Base-by-base conservation (phyloP, 2,888 invertebrate genomes). In the Stenichneumon culpator region DNA sequence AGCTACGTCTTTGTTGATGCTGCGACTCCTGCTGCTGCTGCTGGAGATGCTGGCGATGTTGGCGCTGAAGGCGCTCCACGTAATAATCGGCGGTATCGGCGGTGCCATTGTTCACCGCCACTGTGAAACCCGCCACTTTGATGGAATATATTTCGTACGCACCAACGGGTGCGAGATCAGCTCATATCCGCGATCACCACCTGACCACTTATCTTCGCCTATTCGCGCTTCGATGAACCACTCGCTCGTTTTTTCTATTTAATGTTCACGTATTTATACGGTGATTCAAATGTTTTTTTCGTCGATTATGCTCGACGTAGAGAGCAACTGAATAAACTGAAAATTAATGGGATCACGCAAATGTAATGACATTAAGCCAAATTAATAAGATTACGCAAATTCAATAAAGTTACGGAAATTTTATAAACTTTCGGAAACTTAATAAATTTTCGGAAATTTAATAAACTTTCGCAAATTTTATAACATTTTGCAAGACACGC, bases 101-200 rank as follows among this genome's bases (percentile, higher is more conserved):
- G 83, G 90, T 90, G 90, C 90, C 91, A 91, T 91, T 90, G 87
- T 90, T 90, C 81, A 89, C 84, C 81, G 89, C 88, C 83, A 91
- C 88, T 82, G 90, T 88, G 86, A 91, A 90, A 57, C 90, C 90
- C 91, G 91, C 92, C 91, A 91, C 90, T 83, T 85, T 87, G 86
- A 79, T 72, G 68, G 63, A 74, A 70, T 80, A n/a, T 67, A 54
- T 69, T 14, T 50, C 47, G 9, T 47, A 11, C 22, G 32, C 32
- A 22, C 54, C 19, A 11, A n/a, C 36, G 6, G 22, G 39, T 50
- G 22, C n/a, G 57, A 16, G 52, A 52, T 65, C 65, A 75, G 67
- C 39, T 81, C 81, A 74, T 81, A 14, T n/a, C 57, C 57, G 57
- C 25, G 36, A 60, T 47, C 4, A 7, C 6, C 16, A 7, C n/a